Evolutionary conservation across 2,113 vertebrate species (phyloP), one percentile per base, ranked within the genome.

Genomic region (Leiothrix lutea): DNA sequence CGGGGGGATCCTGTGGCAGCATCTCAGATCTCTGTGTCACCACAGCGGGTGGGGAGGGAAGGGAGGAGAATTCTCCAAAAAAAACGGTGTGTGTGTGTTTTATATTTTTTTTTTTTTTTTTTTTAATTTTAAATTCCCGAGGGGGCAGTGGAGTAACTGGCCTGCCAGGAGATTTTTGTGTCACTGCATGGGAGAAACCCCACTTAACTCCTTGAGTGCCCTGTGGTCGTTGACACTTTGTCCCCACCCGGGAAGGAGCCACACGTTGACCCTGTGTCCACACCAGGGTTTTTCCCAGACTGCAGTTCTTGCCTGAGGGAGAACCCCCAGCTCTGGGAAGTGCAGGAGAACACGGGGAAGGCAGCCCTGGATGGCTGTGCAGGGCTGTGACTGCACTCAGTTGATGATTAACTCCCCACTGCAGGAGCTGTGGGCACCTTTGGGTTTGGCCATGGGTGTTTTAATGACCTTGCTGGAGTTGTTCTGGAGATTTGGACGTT

Each of bases 301-400:
- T 22, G 12, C 20, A 24, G 17, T 1, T 31, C 29, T 16, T 20
- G 48, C 33, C 28, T 3, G 4, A 38, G 31, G 75, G 73, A 80
- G 29, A 75, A 86, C 20, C 9, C 67, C 21, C 21, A 2, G 47
- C 47, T 91, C 75, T 3, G 33, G 75, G 40, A 62, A 20, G 66
- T 1, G 3, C 1, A 4, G 14, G 72, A 23, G 67, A 28, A 10
- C 3, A 0, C 1, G 31, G 31, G 26, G 58, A 47, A n/a, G 53
- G 65, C 67, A 62, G 80, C 80, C 18, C 16, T 56, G 74, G 26
- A 1, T 33, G 67, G 42, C 58, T 18, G 25, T 5, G 60, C 64
- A 14, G 80, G 66, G 56, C 33, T 3, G 1, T 48, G 73, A 13
- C 26, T 12, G 0, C n/a, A 1, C n/a, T 48, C 45, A 2, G 50